Evolutionary conservation across 2,113 vertebrate genomes (phyloP).

Genomic region (Eidolon helvum): DNA sequence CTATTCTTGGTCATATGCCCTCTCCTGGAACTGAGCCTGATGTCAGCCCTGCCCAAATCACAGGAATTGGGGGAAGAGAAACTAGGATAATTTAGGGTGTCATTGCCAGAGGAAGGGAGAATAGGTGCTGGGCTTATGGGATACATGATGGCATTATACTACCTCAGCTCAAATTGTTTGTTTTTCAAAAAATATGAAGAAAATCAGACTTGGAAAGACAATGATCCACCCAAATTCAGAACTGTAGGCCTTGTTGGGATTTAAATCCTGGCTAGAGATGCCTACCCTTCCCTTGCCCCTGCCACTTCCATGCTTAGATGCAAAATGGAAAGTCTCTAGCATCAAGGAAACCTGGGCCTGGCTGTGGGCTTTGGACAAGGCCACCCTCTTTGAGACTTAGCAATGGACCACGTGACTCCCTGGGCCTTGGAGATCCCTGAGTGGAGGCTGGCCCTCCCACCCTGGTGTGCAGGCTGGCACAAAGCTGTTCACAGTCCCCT

Average conservation of each 20-base stretch:
- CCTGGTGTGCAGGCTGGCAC: accelerated
- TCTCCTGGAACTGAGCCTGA: background rate
- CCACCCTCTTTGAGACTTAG: background rate
- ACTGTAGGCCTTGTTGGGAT: background rate
- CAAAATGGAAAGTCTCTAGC: background rate
- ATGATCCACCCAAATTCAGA: background rate
- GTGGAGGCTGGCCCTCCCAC: background rate
- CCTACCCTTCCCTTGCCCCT: too few relatives aligned
- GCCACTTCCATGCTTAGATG: too few relatives aligned
- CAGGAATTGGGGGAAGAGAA: background rate
- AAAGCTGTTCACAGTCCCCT: background rate
- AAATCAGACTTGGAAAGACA: background rate
- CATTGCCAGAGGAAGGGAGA: background rate
- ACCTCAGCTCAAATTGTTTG: background rate
- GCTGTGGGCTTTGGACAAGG: background rate
- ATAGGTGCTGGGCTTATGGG: background rate
- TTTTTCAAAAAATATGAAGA: background rate
- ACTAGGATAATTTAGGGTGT: background rate
- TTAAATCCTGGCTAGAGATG: background rate
- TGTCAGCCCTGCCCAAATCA: background rate
- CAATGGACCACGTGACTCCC: background rate
- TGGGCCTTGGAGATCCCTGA: accelerated
- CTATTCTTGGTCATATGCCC: background rate
- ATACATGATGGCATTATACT: background rate
- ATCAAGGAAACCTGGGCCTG: background rate